A percentile compares a stretch with the other conserved stretches of the same genome.
Conservation (phyloP, 1,140 invertebrate genomes). For the Leptopilina clavipes region DNA sequence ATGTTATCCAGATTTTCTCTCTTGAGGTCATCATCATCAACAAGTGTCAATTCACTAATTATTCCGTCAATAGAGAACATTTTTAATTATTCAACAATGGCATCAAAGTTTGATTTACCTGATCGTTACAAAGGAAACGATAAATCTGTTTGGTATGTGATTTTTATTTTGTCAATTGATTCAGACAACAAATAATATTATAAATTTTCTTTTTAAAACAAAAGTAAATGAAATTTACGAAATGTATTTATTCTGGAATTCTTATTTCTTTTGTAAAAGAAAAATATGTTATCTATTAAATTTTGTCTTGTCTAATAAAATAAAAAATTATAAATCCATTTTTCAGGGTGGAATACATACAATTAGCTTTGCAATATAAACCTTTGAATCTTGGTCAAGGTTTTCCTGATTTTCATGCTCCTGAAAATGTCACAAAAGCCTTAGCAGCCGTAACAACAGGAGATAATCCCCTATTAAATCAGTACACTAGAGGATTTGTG, state of each 20-base stretch:
- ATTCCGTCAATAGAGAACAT: slow-evolving; percentile 43
- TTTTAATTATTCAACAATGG: slow-evolving; percentile 56
- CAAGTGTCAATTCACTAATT: slow-evolving; percentile 23
- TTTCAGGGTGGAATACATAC: slow-evolving; percentile 95
- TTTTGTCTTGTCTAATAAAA: slow-evolving; percentile 42
- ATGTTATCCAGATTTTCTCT: slow-evolving; percentile 52
- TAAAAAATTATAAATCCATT: slow-evolving; percentile 45
- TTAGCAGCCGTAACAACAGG: slow-evolving; percentile 81
- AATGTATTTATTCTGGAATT: not conserved
- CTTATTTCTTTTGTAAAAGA: not conserved
- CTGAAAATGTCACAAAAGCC: slow-evolving; percentile 87
- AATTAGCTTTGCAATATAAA: slow-evolving; percentile 89
- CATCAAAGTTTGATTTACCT: slow-evolving; percentile 73
- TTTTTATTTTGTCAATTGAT: slow-evolving; percentile 32
- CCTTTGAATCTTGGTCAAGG: slow-evolving; percentile 98
- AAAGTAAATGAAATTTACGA: no score
- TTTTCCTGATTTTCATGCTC: slow-evolving; percentile 95
- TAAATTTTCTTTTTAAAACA: no score
- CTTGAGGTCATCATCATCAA: slow-evolving; percentile 14
- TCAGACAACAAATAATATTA: no score
- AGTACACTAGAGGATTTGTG: slow-evolving; percentile 94
- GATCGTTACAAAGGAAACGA: slow-evolving; percentile 73
- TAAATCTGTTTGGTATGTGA: slow-evolving; percentile 75
- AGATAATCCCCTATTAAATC: slow-evolving; percentile 88
- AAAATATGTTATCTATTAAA: not conserved